phyloP scores from a whole-genome alignment of 2,113 vertebrate species.

The Leucoraja erinaceus region DNA sequence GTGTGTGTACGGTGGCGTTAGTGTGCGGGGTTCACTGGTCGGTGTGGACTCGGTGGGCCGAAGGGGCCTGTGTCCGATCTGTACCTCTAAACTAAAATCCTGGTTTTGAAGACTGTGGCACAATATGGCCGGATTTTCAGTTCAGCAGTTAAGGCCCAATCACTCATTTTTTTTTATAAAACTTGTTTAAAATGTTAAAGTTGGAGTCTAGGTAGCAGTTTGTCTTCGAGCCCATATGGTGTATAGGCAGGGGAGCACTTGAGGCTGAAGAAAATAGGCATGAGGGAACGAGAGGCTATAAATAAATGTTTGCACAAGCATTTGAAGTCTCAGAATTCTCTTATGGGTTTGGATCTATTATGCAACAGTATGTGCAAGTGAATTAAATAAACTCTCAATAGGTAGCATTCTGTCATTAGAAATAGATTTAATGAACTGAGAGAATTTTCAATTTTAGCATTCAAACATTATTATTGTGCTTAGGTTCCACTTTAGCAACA shows the following conservation, averaged over 20 bases:
- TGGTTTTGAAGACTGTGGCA: too few relatives aligned
- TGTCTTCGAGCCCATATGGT: not conserved
- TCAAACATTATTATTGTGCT: not conserved
- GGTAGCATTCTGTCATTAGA: not conserved
- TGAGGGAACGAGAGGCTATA: not conserved
- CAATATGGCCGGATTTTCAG: too few relatives aligned
- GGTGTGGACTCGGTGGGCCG: too few relatives aligned
- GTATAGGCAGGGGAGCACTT: not conserved
- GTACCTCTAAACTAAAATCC: too few relatives aligned
- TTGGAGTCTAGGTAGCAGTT: not conserved
- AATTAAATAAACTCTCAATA: not conserved
- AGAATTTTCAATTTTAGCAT: not conserved
- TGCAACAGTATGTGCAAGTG: not conserved
- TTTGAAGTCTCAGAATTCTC: not conserved
- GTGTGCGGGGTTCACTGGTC: too few relatives aligned
- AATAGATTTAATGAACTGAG: not conserved
- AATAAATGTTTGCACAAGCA: not conserved
- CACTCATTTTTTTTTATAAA: not conserved
- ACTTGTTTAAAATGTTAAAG: not conserved
- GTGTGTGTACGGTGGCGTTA: too few relatives aligned
- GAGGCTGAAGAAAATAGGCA: not conserved
- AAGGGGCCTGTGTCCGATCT: too few relatives aligned
- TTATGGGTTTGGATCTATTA: not conserved
- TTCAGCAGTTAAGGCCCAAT: not conserved
- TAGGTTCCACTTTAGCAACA: not conserved